Conservation (phyloP, 2,113 vertebrate species). For the Pampusana beccarii region DNA sequence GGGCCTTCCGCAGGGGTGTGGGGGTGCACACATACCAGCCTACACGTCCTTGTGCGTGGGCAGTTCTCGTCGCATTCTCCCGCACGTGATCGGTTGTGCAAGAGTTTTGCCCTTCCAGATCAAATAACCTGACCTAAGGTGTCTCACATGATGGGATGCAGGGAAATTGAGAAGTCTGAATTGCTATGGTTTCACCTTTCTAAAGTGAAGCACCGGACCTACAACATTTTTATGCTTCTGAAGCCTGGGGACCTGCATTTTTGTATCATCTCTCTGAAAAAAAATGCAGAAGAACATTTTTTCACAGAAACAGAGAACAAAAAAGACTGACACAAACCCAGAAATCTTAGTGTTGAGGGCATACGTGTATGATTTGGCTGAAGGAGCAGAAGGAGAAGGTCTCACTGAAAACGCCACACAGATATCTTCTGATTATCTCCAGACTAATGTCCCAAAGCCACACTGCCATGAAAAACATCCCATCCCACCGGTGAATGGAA, state of each 20-base stretch:
- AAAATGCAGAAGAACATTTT: not conserved
- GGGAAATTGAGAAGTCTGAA: conserved; percentile 33
- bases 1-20: accelerated
- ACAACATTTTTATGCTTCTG: not conserved
- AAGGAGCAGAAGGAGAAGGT: not conserved
- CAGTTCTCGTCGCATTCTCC: not conserved
- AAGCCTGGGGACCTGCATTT: not conserved
- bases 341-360: not conserved
- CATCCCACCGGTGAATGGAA: not conserved
- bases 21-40: not conserved
- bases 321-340: not conserved
- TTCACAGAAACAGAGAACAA: not conserved
- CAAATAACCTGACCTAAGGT: conserved; percentile 39
- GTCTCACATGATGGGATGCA: conserved; percentile 48
- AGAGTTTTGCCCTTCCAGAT: conserved; percentile 8
- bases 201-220: conserved; percentile 4
- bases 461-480: conserved; percentile 24
- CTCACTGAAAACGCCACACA: not conserved
- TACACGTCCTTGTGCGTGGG: accelerated
- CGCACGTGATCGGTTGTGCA: not conserved
- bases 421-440: not conserved
- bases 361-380: not conserved
- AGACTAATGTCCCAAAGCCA: conserved; percentile 16
- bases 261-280: not conserved
- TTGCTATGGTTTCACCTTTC: conserved; percentile 54